phyloP scores from a whole-genome alignment of 2,888 invertebrate genomes.

The Ectropis crepuscularia region DNA sequence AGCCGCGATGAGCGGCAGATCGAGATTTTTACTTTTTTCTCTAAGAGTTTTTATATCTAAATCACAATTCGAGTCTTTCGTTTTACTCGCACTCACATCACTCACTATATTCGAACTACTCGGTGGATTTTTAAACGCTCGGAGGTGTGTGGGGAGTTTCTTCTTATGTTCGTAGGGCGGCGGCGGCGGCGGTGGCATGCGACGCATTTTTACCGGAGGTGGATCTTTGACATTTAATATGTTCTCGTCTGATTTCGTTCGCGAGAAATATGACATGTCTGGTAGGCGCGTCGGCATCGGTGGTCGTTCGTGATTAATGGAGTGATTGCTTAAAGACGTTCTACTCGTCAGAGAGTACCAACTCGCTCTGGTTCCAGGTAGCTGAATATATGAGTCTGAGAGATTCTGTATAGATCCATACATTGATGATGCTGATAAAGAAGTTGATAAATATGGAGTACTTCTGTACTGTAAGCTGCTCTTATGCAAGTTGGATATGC shows the following conservation, averaged over 20 bases:
- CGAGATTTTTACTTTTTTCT: conserved; percentile 95
- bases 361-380: conserved; percentile 86
- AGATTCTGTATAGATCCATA: conserved; percentile 93
- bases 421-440: conserved; percentile 87
- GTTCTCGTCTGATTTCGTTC: conserved; percentile 93
- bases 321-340: conserved; percentile 86
- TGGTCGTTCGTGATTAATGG: conserved; percentile 88
- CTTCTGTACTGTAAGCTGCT: conserved; percentile 92
- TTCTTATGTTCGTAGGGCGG: conserved; percentile 81
- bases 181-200: conserved; percentile 83
- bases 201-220: conserved; percentile 78
- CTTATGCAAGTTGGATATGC: conserved; percentile 86
- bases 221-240: conserved; percentile 87
- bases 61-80: conserved; percentile 78
- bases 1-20: conserved; percentile 96
- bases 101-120: conserved; percentile 54
- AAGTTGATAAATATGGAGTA: conserved; percentile 90
- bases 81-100: conserved; percentile 66
- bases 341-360: conserved; percentile 86
- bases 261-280: conserved; percentile 82
- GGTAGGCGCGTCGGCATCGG: conserved; percentile 85
- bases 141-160: conserved; percentile 83
- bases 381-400: conserved; percentile 89
- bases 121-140: conserved; percentile 61
- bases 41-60: conserved; percentile 92